Percentiles rank a stretch among this genome's conserved stretches.
phyloP scores from a whole-genome alignment of 2,113 vertebrate genomes.

The Otocyon megalotis region DNA sequence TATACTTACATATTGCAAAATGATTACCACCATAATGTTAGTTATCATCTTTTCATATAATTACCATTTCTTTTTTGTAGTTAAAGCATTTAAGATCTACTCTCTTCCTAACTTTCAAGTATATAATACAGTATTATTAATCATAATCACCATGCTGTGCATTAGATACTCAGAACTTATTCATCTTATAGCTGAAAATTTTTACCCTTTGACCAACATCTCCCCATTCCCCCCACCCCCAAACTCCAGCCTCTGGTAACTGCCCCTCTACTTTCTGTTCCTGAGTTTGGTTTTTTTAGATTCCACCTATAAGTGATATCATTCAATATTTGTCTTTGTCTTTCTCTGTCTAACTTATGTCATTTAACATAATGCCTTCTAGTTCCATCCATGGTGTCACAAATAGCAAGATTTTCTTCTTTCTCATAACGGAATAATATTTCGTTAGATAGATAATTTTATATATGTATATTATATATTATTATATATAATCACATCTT shows the following conservation, averaged over 20 bases:
- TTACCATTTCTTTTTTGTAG: neutral
- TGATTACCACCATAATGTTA: neutral
- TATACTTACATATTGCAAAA: neutral
- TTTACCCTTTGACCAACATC: neutral
- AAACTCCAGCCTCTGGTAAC: neutral
- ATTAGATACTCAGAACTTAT: neutral
- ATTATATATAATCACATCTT: neutral
- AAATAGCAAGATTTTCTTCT: neutral
- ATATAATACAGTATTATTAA: neutral
- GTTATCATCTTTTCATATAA: neutral
- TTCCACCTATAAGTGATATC: neutral
- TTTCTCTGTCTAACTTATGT: neutral
- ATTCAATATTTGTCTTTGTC: neutral
- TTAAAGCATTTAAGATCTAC: neutral
- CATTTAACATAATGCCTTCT: neutral
- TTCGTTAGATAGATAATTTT: neutral
- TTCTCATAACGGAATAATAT: neutral
- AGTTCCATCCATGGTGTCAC: neutral
- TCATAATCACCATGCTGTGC: neutral
- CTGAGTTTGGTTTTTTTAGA: neutral
- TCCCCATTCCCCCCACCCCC: neutral
- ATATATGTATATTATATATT: neutral
- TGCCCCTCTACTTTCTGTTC: neutral
- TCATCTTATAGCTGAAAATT: neutral
- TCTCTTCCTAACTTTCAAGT: neutral